Evolutionary conservation across 2,113 vertebrate species (phyloP).

Genomic region (Pantherophis guttatus): DNA sequence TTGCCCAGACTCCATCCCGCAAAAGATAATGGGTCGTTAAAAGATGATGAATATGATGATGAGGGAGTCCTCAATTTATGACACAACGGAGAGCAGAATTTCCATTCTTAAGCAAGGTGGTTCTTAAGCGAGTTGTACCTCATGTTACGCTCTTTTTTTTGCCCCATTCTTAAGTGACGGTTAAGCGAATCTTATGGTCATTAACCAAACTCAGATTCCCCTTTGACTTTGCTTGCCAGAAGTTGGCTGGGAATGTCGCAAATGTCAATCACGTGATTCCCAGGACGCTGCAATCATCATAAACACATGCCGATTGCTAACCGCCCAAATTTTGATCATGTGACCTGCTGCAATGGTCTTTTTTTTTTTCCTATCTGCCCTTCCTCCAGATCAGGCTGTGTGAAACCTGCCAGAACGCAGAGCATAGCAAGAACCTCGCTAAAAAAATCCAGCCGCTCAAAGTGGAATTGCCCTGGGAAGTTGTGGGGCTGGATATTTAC

Average conservation of each 20-base stretch:
- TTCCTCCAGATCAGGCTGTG: conserved; percentile 82
- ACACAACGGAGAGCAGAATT: neutral
- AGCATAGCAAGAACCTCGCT: conserved; percentile 76
- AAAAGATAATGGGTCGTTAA: no score
- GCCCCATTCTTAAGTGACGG: neutral
- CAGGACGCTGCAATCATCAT: neutral
- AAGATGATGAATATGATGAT: no score
- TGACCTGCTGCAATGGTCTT: neutral
- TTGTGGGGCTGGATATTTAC: conserved; percentile 76
- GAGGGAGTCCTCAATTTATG: neutral
- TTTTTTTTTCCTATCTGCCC: neutral
- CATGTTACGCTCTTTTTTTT: neutral
- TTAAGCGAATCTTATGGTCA: neutral
- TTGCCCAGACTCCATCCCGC: no score
- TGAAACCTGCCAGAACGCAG: conserved; percentile 84
- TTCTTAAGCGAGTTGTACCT: neutral
- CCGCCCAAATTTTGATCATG: neutral
- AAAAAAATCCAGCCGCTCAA: conserved; percentile 76
- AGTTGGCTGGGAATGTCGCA: neutral
- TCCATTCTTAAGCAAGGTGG: neutral
- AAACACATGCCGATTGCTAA: neutral
- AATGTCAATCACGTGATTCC: neutral
- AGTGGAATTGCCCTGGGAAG: conserved; percentile 85
- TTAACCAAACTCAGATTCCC: neutral
- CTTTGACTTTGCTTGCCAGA: neutral